phyloP scores from a whole-genome alignment of 2,113 vertebrate genomes.

The Pygoscelis antarcticus region DNA sequence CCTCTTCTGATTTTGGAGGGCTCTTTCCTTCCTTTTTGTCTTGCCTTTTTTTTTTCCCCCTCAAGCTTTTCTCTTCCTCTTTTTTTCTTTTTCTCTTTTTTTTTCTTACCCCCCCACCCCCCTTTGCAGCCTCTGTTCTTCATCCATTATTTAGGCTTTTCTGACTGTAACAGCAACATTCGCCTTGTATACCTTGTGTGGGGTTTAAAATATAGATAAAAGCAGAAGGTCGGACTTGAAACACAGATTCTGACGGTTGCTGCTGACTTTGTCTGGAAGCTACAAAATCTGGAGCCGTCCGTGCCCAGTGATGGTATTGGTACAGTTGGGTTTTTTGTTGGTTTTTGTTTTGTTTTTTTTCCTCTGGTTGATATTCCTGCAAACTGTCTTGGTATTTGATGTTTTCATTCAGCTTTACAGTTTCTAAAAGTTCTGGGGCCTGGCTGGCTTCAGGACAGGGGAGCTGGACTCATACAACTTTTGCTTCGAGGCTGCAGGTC shows the following conservation, averaged over 20 bases:
- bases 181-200: conserved; percentile 93
- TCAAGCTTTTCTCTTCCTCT: neutral
- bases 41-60: neutral
- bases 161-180: conserved; percentile 88
- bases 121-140: conserved; percentile 77
- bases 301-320: neutral
- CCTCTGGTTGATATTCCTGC: neutral
- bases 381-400: conserved; percentile 21
- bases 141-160: conserved; percentile 88
- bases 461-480: neutral
- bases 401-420: conserved; percentile 41
- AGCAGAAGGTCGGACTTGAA: conserved; percentile 92
- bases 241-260: conserved; percentile 73
- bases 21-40: neutral
- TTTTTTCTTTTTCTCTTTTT: neutral
- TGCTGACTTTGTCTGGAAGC: conserved; percentile 75
- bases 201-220: conserved; percentile 99
- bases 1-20: neutral
- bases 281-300: conserved; percentile 65
- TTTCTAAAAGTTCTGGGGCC: conserved; percentile 47
- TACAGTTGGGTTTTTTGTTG: neutral
- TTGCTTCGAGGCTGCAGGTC: neutral
- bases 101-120: neutral
- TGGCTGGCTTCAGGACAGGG: neutral
- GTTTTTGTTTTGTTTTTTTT: no score